Percentiles rank a stretch among this genome's conserved stretches.
phyloP scores from a whole-genome alignment of 2,888 invertebrate species.

The Cistogaster globosa region DNA sequence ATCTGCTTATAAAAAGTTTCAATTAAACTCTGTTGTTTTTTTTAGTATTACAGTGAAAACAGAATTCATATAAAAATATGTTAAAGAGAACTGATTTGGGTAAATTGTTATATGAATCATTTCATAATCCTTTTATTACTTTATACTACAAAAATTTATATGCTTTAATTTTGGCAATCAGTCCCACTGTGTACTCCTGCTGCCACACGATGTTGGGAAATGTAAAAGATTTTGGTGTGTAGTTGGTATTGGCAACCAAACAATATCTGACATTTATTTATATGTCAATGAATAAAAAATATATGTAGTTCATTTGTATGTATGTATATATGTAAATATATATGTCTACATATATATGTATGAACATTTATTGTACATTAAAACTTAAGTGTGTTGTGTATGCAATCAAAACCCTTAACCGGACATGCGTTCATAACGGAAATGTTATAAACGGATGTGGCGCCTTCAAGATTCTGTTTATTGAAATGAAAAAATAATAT shows the following conservation, averaged over 20 bases:
- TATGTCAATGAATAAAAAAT: no score
- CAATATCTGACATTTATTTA: constrained; percentile 26
- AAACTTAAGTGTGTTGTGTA: not conserved
- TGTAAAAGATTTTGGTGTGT: not conserved
- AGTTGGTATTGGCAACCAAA: constrained; percentile 31
- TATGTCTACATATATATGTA: no score
- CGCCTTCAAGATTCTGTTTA: constrained; percentile 68
- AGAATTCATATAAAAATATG: no score
- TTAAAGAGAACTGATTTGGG: no score
- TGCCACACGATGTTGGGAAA: not conserved
- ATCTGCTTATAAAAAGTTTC: no score
- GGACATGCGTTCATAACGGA: constrained; percentile 70
- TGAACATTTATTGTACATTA: no score
- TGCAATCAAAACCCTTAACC: constrained; percentile 54
- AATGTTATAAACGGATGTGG: constrained; percentile 69
- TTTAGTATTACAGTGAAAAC: no score
- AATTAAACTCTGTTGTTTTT: no score
- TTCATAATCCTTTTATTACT: no score
- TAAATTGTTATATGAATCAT: no score
- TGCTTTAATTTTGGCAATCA: no score
- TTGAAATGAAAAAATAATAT: constrained; percentile 46
- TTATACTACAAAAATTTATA: no score
- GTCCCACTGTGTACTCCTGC: not conserved
- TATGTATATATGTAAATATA: not conserved
- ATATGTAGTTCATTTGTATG: constrained; percentile 8